Base-by-base conservation (phyloP, 2,113 vertebrate genomes). In the Ictidomys tridecemlineatus region DNA sequence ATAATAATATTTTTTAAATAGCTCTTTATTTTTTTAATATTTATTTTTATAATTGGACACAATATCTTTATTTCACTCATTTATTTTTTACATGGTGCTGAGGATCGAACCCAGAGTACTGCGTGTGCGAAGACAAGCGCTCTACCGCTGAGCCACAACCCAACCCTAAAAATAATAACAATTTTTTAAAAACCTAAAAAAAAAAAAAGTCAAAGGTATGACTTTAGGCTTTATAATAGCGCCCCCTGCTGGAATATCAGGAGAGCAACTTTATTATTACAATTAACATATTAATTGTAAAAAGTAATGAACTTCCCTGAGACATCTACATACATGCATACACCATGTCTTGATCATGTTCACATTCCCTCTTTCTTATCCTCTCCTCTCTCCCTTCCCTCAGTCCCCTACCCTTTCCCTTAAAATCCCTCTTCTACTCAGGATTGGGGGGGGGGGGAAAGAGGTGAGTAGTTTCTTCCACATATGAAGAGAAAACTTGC, bases 211-310 rank as follows among this genome's bases (percentile, higher is more conserved):
- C 45, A 45, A 45, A 45, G 45, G 45, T 45, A 45, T 45, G 45
- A 9, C 45, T 45, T 45, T 45, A 80, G 39, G 26, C 85, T 96
- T 95, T 96, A 18, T 79, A 80, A 94, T 86, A 93, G 72, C 72
- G 93, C 97, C 98, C 95, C 63, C 98, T 98, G 65, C 89, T 95
- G 97, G 92, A 95, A 73, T 0, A 0, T 88, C 20, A 53, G 28
- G 48, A 87, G 65, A 88, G n/a, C 5, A 85, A 73, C 34, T 69
- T 73, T 78, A n/a, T 70, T 69, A 6, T 70, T 70, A 18, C 17
- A 8, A 70, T 70, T n/a, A 70, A n/a, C 5, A 16, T 67, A 69
- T n/a, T 18, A 70, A 70, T 70, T 70, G 67, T 34, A 69, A 32
- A n/a, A n/a, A 70, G n/a, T 69, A 70, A 17, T 4, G 67, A 3